phyloP scores from a whole-genome alignment of 1,140 invertebrate genomes.

The Eriocheir sinensis region DNA sequence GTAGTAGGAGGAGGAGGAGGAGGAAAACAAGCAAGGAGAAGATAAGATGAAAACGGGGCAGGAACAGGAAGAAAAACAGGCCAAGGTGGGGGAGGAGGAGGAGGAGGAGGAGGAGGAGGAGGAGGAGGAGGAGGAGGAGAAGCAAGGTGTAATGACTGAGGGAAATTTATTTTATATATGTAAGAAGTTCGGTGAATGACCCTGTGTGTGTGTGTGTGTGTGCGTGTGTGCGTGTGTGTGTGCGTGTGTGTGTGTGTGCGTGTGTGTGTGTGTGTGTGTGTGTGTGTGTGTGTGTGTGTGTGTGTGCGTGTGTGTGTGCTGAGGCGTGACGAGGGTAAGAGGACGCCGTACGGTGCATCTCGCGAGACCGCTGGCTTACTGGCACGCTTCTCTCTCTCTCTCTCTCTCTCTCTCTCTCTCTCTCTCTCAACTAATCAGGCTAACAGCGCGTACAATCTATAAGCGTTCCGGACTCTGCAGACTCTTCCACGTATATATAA shows the following conservation, averaged over 20 bases:
- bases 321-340: not conserved
- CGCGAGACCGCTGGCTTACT: not conserved
- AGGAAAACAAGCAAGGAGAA: too few relatives aligned
- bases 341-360: not conserved
- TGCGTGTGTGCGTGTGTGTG: not conserved
- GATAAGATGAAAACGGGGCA: too few relatives aligned
- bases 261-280: slow-evolving; percentile 50
- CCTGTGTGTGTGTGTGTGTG: slow-evolving; percentile 33
- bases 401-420: slow-evolving; percentile 52
- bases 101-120: too few relatives aligned
- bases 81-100: not conserved
- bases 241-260: slow-evolving; percentile 42
- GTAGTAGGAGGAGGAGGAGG: not conserved
- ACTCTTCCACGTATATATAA: not conserved
- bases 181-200: not conserved
- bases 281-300: slow-evolving; percentile 52
- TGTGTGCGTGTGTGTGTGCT: slow-evolving; percentile 39
- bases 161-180: too few relatives aligned
- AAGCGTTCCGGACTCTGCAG: too few relatives aligned
- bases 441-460: too few relatives aligned
- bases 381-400: slow-evolving; percentile 33
- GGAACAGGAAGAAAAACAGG: not conserved
- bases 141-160: too few relatives aligned
- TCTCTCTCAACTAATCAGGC: not conserved
- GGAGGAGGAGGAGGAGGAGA: not conserved